Conservation (phyloP, 2,797 vertebrate genomes). For the Coregonus sp. region DNA sequence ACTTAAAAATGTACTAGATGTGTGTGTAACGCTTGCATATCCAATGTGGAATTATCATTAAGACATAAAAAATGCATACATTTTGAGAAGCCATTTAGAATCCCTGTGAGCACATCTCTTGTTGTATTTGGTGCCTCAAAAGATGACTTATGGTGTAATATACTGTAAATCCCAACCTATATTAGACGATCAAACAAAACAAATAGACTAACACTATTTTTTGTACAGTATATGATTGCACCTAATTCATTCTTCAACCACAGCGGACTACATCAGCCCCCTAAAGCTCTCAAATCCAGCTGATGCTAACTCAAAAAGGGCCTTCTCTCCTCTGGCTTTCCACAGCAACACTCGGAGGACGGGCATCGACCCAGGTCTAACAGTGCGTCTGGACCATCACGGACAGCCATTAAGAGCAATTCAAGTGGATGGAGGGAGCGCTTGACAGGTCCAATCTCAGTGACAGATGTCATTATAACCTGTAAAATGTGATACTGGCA, state of each 20-base stretch:
- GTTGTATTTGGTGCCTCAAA: constrained; percentile 53
- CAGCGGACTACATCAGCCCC: neutral
- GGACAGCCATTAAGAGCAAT: constrained; percentile 78
- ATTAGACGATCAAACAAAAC: constrained; percentile 51
- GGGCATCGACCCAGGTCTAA: constrained; percentile 62
- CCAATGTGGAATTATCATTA: constrained; percentile 75
- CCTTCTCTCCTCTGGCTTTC: constrained; percentile 54
- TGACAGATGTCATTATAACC: constrained; percentile 82
- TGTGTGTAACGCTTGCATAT: constrained; percentile 71
- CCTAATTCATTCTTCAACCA: neutral
- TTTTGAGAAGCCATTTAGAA: constrained; percentile 69
- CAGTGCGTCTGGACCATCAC: constrained; percentile 70
- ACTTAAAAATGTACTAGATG: constrained; percentile 72
- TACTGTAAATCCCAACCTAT: constrained; percentile 46
- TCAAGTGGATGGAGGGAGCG: constrained; percentile 72
- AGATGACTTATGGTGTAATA: constrained; percentile 57
- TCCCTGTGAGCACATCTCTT: constrained; percentile 60
- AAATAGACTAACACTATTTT: constrained; percentile 49
- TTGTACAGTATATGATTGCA: neutral
- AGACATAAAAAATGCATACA: constrained; percentile 79
- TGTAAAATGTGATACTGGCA: constrained; percentile 79
- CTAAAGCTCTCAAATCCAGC: constrained; percentile 12
- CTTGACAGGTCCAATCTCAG: constrained; percentile 77
- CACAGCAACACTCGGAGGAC: constrained; percentile 46
- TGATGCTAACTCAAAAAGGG: constrained; percentile 47